Evolutionary conservation across 2,797 vertebrate species (phyloP).

Genomic region (Yasuhikotakia modesta): DNA sequence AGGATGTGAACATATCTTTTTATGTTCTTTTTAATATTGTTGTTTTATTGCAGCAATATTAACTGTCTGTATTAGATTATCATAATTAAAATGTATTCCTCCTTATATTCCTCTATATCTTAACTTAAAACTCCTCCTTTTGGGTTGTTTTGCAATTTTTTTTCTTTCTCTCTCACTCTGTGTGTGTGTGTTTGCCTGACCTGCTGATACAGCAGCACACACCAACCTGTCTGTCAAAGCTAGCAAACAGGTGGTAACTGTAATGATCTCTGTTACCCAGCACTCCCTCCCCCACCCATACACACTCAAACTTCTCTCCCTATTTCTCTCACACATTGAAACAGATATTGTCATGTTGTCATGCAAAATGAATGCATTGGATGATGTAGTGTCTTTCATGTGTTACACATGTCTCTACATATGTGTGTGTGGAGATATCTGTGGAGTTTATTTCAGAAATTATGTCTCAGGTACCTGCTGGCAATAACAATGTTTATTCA

Average conservation of each 20-base stretch:
- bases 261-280: slow-evolving; percentile 67
- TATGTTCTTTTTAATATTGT: slow-evolving; percentile 34
- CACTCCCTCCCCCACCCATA: neutral
- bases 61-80: slow-evolving; percentile 64
- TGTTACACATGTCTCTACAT: neutral
- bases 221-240: slow-evolving; percentile 78
- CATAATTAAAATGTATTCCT: slow-evolving; percentile 57
- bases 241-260: slow-evolving; percentile 77
- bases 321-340: slow-evolving; percentile 28
- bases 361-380: slow-evolving; percentile 31
- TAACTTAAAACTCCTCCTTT: slow-evolving; percentile 16
- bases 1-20: neutral
- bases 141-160: slow-evolving; percentile 29
- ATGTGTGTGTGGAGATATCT: neutral
- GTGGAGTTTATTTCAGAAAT: neutral
- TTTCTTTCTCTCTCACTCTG: slow-evolving; percentile 19
- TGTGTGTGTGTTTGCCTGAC: slow-evolving; percentile 58
- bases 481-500: neutral
- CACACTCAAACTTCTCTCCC: slow-evolving; percentile 21
- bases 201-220: slow-evolving; percentile 81
- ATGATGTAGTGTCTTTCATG: neutral
- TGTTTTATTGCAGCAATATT: slow-evolving; percentile 33
- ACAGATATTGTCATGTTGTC: slow-evolving; percentile 43
- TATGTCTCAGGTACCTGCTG: neutral
- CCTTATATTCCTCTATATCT: slow-evolving; percentile 40